phyloP scores from a whole-genome alignment of 2,797 vertebrate species.

The Sus cebifrons region DNA sequence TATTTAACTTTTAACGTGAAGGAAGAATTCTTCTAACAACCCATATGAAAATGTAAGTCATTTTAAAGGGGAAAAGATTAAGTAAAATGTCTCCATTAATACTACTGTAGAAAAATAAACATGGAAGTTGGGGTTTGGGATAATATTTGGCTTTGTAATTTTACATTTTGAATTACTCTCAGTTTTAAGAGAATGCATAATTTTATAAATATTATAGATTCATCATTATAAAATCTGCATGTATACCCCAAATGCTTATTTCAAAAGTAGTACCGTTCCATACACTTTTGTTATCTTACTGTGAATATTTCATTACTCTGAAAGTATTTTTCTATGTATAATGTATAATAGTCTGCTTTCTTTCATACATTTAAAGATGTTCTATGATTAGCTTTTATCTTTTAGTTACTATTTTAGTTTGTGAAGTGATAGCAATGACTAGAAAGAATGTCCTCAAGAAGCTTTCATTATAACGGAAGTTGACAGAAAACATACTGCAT shows the following conservation, averaged over 20 bases:
- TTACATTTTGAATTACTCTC: not conserved
- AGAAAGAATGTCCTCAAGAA: not conserved
- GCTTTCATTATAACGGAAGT: not conserved
- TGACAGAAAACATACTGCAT: not conserved
- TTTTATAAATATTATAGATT: not conserved
- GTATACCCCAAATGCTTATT: not conserved
- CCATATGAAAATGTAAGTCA: not conserved
- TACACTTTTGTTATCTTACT: not conserved
- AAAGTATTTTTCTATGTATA: not conserved
- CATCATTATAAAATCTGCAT: not conserved
- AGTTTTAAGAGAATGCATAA: not conserved
- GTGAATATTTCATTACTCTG: not conserved
- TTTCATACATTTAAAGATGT: not conserved
- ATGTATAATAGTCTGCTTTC: not conserved
- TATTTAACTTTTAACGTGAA: not conserved
- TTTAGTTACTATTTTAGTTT: not conserved
- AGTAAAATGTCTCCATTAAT: not conserved
- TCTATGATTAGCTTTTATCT: not conserved
- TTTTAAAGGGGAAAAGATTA: not conserved
- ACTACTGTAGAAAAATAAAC: not conserved
- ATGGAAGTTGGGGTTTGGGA: not conserved
- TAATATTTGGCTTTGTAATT: not conserved
- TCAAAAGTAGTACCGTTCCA: not conserved
- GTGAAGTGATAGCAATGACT: not conserved
- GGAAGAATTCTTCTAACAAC: not conserved